These are phyloP conservation scores for Cryptocephalus primarius DNA, from an alignment of 2,888 invertebrate genomes.

Conservation along the genomic window DNA sequence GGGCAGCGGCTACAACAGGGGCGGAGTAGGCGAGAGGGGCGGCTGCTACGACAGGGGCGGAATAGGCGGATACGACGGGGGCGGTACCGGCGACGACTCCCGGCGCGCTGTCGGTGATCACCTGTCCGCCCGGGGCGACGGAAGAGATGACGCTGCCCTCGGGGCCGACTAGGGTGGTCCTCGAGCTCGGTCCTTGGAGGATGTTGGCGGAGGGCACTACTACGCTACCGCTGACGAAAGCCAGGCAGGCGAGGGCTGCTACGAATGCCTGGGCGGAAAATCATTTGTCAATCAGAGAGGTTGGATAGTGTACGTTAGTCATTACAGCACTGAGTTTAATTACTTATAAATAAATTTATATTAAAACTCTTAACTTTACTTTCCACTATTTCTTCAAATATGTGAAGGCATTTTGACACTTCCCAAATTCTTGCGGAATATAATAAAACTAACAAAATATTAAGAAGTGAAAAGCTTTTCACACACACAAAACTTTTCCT, in stretches of 20 bases:
- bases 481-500: too few species aligned
- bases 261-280: background rate
- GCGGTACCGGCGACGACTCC: constrained; percentile 13
- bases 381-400: too few species aligned
- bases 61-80: constrained; percentile 11
- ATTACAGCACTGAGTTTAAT: too few species aligned
- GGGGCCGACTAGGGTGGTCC: constrained; percentile 21
- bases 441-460: too few species aligned
- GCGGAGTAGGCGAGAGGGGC: constrained; percentile 6
- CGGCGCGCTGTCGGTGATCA: constrained; percentile 18
- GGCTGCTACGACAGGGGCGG: constrained; percentile 8
- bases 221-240: constrained; percentile 9
- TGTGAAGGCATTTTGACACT: too few species aligned
- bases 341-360: too few species aligned
- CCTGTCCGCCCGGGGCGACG: constrained; percentile 22
- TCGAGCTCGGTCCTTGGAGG: constrained; percentile 25
- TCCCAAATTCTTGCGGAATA: too few species aligned
- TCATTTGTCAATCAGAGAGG: too few species aligned
- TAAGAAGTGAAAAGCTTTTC: too few species aligned
- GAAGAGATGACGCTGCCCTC: constrained; percentile 25
- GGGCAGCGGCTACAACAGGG: constrained; percentile 5
- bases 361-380: too few species aligned
- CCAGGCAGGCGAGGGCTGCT: constrained; percentile 5
- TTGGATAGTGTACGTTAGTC: too few species aligned
- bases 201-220: constrained; percentile 21